phyloP scores from a whole-genome alignment of 2,113 vertebrate species.

The Entelurus aequoreus region DNA sequence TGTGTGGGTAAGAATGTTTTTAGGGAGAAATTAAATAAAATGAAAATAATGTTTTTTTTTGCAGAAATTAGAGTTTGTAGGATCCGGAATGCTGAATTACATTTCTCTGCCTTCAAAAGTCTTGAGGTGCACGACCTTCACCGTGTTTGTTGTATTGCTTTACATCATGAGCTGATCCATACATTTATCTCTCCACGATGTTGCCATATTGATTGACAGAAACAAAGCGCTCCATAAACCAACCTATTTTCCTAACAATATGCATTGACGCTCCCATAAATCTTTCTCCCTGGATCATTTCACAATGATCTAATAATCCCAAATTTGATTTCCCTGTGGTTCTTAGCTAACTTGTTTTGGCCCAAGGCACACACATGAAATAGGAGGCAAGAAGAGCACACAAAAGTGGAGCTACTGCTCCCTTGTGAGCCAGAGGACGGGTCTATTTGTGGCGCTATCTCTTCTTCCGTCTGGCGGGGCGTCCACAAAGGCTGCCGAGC shows the following conservation, averaged over 20 bases:
- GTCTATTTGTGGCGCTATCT: conserved; percentile 69
- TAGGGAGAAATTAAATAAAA: too few relatives aligned
- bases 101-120: too few relatives aligned
- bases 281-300: conserved; percentile 36
- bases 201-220: conserved; percentile 20
- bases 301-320: conserved; percentile 59
- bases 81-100: too few relatives aligned
- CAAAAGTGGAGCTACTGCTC: conserved; percentile 70
- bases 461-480: conserved; percentile 55
- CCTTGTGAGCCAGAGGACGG: conserved; percentile 54
- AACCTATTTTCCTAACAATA: conserved; percentile 54
- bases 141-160: too few relatives aligned
- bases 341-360: conserved; percentile 63
- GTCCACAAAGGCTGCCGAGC: conserved; percentile 50
- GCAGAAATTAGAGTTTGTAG: too few relatives aligned
- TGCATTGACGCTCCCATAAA: conserved; percentile 54
- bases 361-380: conserved; percentile 53
- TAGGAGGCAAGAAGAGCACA: conserved; percentile 56
- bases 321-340: conserved; percentile 75
- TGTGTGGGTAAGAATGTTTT: too few relatives aligned
- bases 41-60: too few relatives aligned
- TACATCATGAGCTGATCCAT: too few relatives aligned
- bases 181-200: not conserved
- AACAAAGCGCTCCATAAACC: conserved; percentile 21
- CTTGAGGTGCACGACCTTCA: too few relatives aligned